Conservation (phyloP, 2,888 invertebrate species). For the Bhutanitis thaidina region DNA sequence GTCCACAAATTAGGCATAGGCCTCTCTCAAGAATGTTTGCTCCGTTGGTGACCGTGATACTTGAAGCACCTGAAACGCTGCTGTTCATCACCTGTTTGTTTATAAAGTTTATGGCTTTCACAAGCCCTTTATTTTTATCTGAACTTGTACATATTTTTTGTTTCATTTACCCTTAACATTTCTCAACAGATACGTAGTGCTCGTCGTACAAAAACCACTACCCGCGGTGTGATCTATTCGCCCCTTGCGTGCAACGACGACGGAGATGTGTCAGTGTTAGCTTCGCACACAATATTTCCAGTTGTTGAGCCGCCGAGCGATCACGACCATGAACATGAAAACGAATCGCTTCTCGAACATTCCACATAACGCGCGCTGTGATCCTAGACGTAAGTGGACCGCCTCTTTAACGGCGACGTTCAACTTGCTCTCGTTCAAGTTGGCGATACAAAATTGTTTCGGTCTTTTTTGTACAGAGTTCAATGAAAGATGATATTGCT, state of each 20-base stretch:
- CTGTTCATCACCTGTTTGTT: too few relatives aligned
- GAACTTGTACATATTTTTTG: too few relatives aligned
- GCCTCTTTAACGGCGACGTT: neutral
- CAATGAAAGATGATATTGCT: too few relatives aligned
- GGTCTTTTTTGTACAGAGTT: too few relatives aligned
- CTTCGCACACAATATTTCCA: conserved; percentile 40
- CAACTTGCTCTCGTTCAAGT: conserved; percentile 3
- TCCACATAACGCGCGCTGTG: conserved; percentile 65
- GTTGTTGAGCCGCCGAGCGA: conserved; percentile 28
- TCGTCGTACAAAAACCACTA: conserved; percentile 24
- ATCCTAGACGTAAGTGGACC: conserved; percentile 49
- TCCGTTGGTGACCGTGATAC: too few relatives aligned
- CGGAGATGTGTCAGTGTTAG: conserved; percentile 52
- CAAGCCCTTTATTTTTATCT: too few relatives aligned
- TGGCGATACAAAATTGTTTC: conserved; percentile 5
- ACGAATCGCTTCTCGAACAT: conserved; percentile 61
- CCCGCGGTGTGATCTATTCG: conserved; percentile 42
- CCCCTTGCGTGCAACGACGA: conserved; percentile 62
- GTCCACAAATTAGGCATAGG: too few relatives aligned
- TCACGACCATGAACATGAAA: conserved; percentile 27
- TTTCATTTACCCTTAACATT: too few relatives aligned
- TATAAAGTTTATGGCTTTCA: too few relatives aligned
- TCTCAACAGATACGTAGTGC: conserved; percentile 24
- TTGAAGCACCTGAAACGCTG: too few relatives aligned
- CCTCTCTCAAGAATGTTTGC: too few relatives aligned